phyloP scores from a whole-genome alignment of 2,888 invertebrate genomes.

The Ellobium chinense region DNA sequence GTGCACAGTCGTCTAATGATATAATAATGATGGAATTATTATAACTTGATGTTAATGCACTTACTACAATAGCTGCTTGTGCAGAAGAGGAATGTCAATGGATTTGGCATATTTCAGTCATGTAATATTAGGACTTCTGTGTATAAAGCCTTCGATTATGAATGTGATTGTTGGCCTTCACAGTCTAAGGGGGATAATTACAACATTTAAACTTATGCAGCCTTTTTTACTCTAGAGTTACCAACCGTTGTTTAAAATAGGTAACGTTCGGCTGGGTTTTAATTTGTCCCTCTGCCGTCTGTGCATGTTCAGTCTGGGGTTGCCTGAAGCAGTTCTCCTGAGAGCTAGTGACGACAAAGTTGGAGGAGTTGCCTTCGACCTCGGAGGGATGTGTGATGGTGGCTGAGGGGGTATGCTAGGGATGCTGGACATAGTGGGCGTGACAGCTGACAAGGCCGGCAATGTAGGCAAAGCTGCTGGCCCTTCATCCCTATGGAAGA shows the following conservation, averaged over 20 bases:
- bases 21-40: too few species aligned
- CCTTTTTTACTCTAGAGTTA: not conserved
- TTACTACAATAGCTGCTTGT: too few species aligned
- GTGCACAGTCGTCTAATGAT: too few species aligned
- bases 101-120: too few species aligned
- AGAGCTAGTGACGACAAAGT: constrained; percentile 22
- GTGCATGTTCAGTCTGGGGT: not conserved
- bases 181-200: not conserved
- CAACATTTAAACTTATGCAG: not conserved
- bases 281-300: constrained; percentile 29
- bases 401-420: constrained; percentile 32
- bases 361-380: not conserved
- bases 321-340: not conserved
- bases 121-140: not conserved
- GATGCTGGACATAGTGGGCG: not conserved
- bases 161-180: not conserved
- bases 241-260: constrained; percentile 31
- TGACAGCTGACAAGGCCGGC: not conserved
- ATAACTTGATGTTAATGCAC: too few species aligned
- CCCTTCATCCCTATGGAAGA: constrained; percentile 12
- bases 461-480: not conserved
- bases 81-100: too few species aligned
- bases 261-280: constrained; percentile 31
- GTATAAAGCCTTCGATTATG: not conserved
- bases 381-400: not conserved